Evolutionary conservation across 1,140 invertebrate genomes (phyloP).

Genomic region (Formica exsecta): DNA sequence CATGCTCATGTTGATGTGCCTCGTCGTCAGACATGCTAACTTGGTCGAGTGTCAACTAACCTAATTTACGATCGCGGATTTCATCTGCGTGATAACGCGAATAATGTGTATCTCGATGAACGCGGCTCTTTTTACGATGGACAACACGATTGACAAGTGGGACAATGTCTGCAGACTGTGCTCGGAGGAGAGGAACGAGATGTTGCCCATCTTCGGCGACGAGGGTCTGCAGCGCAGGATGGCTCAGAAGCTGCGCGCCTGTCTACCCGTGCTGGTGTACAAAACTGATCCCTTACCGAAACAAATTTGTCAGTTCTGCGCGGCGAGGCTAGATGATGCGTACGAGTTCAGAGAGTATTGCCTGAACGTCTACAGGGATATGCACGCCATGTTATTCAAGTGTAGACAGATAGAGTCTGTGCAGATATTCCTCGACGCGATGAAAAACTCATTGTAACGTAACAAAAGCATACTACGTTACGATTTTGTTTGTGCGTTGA

Average conservation of each 20-base stretch:
- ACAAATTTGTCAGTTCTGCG: constrained; percentile 83
- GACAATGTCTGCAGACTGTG: constrained; percentile 80
- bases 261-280: constrained; percentile 80
- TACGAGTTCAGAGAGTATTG: constrained; percentile 81
- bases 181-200: constrained; percentile 79
- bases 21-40: not conserved
- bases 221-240: constrained; percentile 79
- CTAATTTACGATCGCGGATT: constrained; percentile 40
- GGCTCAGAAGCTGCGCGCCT: constrained; percentile 79
- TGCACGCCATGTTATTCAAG: constrained; percentile 76
- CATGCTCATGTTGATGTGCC: constrained; percentile 21
- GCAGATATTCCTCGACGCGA: constrained; percentile 80
- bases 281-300: constrained; percentile 82
- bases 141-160: constrained; percentile 68
- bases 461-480: too few relatives aligned
- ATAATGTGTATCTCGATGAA: not conserved
- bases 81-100: not conserved
- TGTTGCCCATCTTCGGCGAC: constrained; percentile 80
- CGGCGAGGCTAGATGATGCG: constrained; percentile 80
- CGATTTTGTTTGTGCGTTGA: too few relatives aligned
- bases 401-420: constrained; percentile 73
- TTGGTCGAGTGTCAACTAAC: constrained; percentile 56
- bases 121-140: constrained; percentile 60
- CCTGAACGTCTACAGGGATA: constrained; percentile 79
- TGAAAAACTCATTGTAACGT: constrained; percentile 82